These are phyloP conservation scores for Scytalopus superciliaris DNA, from an alignment of 2,113 vertebrate genomes.

Conservation along the genomic window DNA sequence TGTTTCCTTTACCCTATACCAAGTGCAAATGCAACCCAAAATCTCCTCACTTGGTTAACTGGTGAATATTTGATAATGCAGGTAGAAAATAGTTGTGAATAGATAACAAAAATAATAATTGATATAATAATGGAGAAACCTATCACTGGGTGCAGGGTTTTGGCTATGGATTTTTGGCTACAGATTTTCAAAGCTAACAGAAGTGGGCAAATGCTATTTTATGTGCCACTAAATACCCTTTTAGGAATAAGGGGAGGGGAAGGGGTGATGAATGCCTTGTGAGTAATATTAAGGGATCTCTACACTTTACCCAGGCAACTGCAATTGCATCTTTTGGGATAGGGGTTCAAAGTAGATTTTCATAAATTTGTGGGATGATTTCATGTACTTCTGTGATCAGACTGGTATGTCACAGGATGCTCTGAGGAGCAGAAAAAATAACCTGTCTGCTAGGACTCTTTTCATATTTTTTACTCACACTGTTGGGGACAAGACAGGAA, in stretches of 20 bases:
- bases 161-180: background rate
- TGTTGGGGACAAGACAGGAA: background rate
- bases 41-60: background rate
- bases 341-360: background rate
- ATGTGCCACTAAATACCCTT: background rate
- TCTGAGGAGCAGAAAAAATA: background rate
- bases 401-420: background rate
- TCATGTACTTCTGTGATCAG: background rate
- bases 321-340: background rate
- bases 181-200: background rate
- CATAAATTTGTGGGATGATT: background rate
- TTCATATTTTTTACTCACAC: background rate
- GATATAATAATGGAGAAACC: background rate
- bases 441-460: fast-evolving
- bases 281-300: background rate
- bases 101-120: too few relatives aligned
- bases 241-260: background rate
- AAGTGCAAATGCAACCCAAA: background rate
- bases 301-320: background rate
- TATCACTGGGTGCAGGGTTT: background rate
- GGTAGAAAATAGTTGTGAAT: background rate
- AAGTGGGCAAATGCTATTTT: background rate
- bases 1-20: background rate
- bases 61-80: background rate
- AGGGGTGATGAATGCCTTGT: background rate